Base-by-base conservation (phyloP, 2,888 invertebrate species). In the Heliconius ethilla region DNA sequence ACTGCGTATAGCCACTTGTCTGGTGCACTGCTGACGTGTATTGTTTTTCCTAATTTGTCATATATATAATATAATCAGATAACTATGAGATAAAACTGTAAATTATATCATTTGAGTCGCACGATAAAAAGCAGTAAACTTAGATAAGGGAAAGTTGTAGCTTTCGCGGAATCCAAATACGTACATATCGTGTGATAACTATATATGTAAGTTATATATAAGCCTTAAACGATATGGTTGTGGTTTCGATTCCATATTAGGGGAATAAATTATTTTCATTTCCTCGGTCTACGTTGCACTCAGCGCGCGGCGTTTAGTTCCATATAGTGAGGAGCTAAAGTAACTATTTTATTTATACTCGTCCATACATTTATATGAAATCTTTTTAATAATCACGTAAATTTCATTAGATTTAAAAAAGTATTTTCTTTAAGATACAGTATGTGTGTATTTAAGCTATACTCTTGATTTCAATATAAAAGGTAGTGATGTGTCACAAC, bases 81-180 rank as follows among this genome's bases (percentile, higher is more conserved):
- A 55, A 67, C 29, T 45, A 22, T 37, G 13, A 55, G 69, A 76
- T 75, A 75, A 75, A 77, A 79, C 75, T 63, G 79, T 78, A 76
- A 75, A 75, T 80, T 70, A 75, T 76, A 77, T 69, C 69, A 67
- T 65, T 73, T 51, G 74, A 79, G 40, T 81, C 72, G 76, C 77
- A 76, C 76, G 81, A 81, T 79, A 79, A 79, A 70, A 70, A 74
- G 74, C 51, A 33, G 75, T 74, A 45, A 79, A 69, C 33, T 65
- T 79, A 78, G 66, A 76, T 78, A 70, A 74, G 79, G 66, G 80
- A 81, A 81, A 81, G 79, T 78, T 55, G 73, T 51, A 18, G 70
- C 79, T 81, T 81, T 79, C 79, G 70, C 80, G 73, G 69, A 70
- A 70, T 78, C 70, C 75, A 70, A 59, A 59, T 59, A 59, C 29